phyloP scores from a whole-genome alignment of 2,888 invertebrate species.

The Callinectes sapidus region DNA sequence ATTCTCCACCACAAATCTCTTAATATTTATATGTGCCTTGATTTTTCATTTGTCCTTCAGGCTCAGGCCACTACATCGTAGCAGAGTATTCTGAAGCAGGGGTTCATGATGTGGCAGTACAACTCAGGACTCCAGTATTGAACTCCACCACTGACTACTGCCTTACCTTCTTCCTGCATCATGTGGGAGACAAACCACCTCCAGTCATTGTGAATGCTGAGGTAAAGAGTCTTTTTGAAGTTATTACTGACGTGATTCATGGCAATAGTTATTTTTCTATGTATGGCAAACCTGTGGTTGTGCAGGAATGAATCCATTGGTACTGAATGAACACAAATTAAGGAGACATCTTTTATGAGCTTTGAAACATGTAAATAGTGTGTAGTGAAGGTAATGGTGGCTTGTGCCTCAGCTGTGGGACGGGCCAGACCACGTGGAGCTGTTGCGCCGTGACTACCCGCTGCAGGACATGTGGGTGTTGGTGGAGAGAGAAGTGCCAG shows the following conservation, averaged over 20 bases:
- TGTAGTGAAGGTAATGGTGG: not conserved
- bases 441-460: constrained; percentile 42
- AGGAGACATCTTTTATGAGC: not conserved
- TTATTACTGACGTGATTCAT: not conserved
- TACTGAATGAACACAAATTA: not conserved
- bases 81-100: constrained; percentile 7
- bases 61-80: constrained; percentile 56
- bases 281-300: too few relatives aligned
- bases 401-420: constrained; percentile 30
- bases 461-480: constrained; percentile 54
- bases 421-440: constrained; percentile 18
- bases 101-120: not conserved
- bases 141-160: constrained; percentile 57
- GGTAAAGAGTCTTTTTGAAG: constrained; percentile 32
- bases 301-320: too few relatives aligned
- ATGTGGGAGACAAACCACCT: constrained; percentile 63
- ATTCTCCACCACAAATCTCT: not conserved
- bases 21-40: not conserved
- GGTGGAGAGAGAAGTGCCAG: constrained; percentile 50
- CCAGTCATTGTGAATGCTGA: constrained; percentile 45
- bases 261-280: too few relatives aligned
- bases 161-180: constrained; percentile 63
- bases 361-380: not conserved
- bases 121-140: constrained; percentile 45
- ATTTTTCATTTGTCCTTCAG: constrained; percentile 11